Percentiles rank a stretch among this genome's conserved stretches.
Evolutionary conservation across 2,113 vertebrate species (phyloP).

Genomic region (Todiramphus saurophagus): DNA sequence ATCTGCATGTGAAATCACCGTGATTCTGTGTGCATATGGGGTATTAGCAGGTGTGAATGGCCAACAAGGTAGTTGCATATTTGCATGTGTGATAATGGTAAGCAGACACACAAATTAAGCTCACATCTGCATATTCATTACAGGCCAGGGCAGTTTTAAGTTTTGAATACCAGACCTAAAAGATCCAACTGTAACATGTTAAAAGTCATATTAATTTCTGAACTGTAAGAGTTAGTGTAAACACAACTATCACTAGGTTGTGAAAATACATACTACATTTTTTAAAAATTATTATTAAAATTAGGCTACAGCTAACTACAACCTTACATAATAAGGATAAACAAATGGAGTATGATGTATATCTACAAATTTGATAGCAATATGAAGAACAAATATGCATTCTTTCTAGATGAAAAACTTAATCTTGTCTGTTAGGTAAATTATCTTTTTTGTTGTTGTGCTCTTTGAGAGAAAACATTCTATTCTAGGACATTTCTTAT

Average conservation of each 20-base stretch:
- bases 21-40: neutral
- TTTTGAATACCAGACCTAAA: neutral
- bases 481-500: neutral
- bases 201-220: neutral
- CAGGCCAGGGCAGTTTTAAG: neutral
- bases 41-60: conserved; percentile 11
- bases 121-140: neutral
- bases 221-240: neutral
- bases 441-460: neutral
- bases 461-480: neutral
- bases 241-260: neutral
- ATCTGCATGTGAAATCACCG: neutral
- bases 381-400: neutral
- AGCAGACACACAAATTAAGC: neutral
- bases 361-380: neutral
- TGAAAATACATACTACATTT: neutral
- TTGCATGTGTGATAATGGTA: neutral
- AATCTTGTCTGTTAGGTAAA: neutral
- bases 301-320: neutral
- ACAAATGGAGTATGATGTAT: neutral
- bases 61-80: neutral
- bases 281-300: neutral
- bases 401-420: neutral
- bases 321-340: neutral
- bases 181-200: neutral